Conservation (phyloP, 2,113 vertebrate species). For the Phylloscopus whistleri region DNA sequence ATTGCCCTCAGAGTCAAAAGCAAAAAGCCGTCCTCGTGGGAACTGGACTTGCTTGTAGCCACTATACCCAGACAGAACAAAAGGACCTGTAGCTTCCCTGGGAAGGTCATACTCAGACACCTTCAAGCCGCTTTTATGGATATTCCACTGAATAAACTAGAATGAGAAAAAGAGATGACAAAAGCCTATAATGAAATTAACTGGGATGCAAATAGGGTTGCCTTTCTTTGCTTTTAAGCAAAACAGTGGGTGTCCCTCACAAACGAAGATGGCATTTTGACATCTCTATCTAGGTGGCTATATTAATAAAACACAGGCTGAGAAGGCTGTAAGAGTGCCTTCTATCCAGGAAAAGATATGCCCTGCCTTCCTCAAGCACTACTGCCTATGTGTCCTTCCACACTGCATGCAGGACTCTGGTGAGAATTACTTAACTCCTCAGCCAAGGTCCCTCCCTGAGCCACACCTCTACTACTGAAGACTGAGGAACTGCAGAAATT, state of each 20-base stretch:
- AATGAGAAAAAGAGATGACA: neutral
- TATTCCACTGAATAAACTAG: conserved; percentile 98
- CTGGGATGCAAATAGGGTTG: neutral
- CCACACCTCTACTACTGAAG: neutral
- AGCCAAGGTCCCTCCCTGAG: neutral
- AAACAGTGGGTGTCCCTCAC: neutral
- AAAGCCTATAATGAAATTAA: neutral
- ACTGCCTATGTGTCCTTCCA: neutral
- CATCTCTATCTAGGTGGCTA: neutral
- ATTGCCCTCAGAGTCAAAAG: conserved; percentile 95
- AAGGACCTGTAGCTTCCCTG: conserved; percentile 90
- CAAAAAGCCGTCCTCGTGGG: conserved; percentile 90
- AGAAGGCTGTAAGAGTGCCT: neutral
- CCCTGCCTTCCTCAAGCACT: neutral
- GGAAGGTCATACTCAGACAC: conserved; percentile 85
- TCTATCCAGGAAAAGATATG: neutral
- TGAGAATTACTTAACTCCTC: neutral
- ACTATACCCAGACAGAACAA: conserved; percentile 92
- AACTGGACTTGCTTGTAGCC: conserved; percentile 97
- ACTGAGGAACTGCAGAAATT: neutral
- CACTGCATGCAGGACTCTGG: neutral
- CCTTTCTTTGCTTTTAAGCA: neutral
- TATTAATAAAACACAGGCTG: neutral
- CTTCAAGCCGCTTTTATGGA: conserved; percentile 93
- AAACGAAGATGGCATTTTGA: neutral